Conservation (phyloP, 1,140 invertebrate species). For the Polypedilum vanderplanki region DNA sequence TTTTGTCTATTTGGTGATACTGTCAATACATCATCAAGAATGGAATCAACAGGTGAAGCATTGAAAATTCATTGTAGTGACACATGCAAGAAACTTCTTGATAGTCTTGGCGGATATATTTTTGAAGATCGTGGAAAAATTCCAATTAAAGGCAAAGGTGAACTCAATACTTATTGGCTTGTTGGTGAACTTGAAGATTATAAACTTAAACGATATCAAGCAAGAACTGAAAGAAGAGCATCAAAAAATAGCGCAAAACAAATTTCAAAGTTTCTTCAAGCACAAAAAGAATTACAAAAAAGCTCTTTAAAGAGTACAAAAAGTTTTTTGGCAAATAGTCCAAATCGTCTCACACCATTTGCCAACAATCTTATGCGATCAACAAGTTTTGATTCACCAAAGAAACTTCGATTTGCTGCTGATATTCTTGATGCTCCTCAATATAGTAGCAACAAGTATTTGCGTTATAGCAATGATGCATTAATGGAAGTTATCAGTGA, state of each 20-base stretch:
- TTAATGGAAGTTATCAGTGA: conserved; percentile 49
- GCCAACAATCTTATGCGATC: conserved; percentile 46
- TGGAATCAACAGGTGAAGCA: conserved; percentile 87
- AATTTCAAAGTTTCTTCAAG: conserved; percentile 29
- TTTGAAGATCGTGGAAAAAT: conserved; percentile 70
- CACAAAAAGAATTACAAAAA: conserved; percentile 45
- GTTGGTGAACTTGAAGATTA: conserved; percentile 61
- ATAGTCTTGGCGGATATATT: conserved; percentile 68
- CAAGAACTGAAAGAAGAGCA: conserved; percentile 46
- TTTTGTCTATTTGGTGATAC: conserved; percentile 94
- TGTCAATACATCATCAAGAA: conserved; percentile 86
- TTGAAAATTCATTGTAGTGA: conserved; percentile 79
- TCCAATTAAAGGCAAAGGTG: conserved; percentile 76
- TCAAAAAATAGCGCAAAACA: conserved; percentile 36
- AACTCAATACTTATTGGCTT: conserved; percentile 81
- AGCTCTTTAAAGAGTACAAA: conserved; percentile 55
- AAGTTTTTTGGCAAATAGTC: conserved; percentile 31
- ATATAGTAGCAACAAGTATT: conserved; percentile 45
- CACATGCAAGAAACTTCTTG: conserved; percentile 63
- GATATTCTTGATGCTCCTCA: conserved; percentile 57
- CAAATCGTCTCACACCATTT: conserved; percentile 34
- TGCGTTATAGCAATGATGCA: conserved; percentile 50
- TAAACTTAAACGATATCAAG: conserved; percentile 47
- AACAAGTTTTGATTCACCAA: conserved; percentile 71
- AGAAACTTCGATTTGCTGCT: conserved; percentile 67